phyloP scores from a whole-genome alignment of 2,113 vertebrate species.

The Arizona elegans region DNA sequence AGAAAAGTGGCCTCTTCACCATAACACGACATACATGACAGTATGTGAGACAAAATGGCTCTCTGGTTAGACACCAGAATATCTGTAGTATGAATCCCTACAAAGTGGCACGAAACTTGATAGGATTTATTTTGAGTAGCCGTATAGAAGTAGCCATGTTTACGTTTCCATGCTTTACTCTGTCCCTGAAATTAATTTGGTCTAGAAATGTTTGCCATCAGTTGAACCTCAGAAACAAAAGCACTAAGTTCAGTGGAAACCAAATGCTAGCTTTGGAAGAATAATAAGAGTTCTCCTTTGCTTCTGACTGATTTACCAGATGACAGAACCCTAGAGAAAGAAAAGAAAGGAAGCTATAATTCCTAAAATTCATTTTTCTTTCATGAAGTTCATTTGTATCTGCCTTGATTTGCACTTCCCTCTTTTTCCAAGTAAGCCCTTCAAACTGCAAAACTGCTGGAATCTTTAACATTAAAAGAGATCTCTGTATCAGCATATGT shows the following conservation, averaged over 20 bases:
- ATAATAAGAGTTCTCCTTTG: constrained; percentile 30
- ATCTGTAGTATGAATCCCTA: background rate
- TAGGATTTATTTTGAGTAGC: background rate
- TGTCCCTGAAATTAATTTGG: background rate
- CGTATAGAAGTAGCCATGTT: background rate
- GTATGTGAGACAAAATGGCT: background rate
- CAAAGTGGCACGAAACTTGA: background rate
- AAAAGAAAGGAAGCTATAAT: constrained; percentile 43
- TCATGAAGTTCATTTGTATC: background rate
- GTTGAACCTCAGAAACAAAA: background rate
- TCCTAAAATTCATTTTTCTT: constrained; percentile 33
- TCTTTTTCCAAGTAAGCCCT: background rate
- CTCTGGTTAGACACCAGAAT: background rate
- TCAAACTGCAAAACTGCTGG: constrained; percentile 34
- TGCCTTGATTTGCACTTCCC: background rate
- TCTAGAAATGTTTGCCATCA: background rate
- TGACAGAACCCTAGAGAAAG: constrained; percentile 31
- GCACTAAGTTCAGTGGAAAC: background rate
- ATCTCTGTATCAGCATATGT: constrained; percentile 47
- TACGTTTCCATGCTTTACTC: background rate
- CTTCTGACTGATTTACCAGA: constrained; percentile 23
- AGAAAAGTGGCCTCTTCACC: background rate
- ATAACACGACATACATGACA: background rate
- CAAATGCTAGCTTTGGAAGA: constrained; percentile 15
- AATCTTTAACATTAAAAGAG: constrained; percentile 49